phyloP scores from a whole-genome alignment of 2,888 invertebrate genomes.

The Bhutanitis thaidina region DNA sequence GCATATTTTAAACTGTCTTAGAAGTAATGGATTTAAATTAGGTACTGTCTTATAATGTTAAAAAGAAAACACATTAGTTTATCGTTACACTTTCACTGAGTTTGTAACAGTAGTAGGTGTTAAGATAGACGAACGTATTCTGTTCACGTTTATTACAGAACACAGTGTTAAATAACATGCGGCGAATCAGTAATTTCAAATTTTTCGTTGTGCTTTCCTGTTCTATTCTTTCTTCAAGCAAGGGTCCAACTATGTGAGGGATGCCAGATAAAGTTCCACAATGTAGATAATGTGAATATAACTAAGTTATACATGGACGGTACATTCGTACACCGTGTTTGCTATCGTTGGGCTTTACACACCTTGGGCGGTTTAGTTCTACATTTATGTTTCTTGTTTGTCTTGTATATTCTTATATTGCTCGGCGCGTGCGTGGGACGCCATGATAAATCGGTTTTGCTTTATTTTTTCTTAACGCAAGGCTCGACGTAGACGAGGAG shows the following conservation, averaged over 20 bases:
- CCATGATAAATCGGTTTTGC: slow-evolving; percentile 72
- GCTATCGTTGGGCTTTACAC: slow-evolving; percentile 78
- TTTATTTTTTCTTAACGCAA: slow-evolving; percentile 61
- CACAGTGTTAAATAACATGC: slow-evolving; percentile 32
- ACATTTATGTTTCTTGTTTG: slow-evolving; percentile 54
- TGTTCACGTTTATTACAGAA: slow-evolving; percentile 3
- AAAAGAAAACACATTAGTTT: no score
- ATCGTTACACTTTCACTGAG: no score
- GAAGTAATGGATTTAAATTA: no score
- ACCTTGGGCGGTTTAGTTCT: slow-evolving; percentile 59
- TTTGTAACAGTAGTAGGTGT: background rate
- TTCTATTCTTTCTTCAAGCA: slow-evolving; percentile 45
- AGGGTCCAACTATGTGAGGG: slow-evolving; percentile 61
- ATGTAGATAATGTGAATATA: slow-evolving; percentile 79
- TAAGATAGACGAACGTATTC: slow-evolving; percentile 4
- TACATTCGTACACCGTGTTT: slow-evolving; percentile 55
- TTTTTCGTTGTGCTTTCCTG: slow-evolving; percentile 39
- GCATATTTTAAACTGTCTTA: no score
- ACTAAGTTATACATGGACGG: slow-evolving; percentile 73
- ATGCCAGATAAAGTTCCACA: slow-evolving; percentile 74
- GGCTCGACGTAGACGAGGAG: slow-evolving; percentile 64
- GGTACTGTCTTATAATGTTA: no score
- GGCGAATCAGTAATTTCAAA: slow-evolving; percentile 52
- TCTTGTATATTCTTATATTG: slow-evolving; percentile 66
- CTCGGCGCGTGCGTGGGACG: slow-evolving; percentile 69